Conservation (phyloP, 2,113 vertebrate genomes). For the Oncorhynchus clarkii region DNA sequence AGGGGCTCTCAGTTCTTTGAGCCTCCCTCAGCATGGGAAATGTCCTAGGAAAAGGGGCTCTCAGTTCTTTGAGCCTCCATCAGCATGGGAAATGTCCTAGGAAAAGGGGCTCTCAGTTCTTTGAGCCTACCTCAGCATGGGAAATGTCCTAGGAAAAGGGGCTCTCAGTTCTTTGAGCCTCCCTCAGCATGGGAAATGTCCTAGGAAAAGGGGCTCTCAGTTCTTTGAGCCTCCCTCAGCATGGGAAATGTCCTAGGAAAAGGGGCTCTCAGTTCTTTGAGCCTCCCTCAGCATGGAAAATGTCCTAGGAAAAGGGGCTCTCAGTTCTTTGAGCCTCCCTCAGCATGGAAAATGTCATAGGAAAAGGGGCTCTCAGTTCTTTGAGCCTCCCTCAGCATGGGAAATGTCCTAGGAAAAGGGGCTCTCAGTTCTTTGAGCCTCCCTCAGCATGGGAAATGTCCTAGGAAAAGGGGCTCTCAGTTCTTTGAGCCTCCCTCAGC, state of each 20-base stretch:
- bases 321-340: not conserved
- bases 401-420: too few species aligned
- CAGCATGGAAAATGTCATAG: too few species aligned
- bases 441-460: too few species aligned
- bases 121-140: too few species aligned
- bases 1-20: too few species aligned
- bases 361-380: constrained; percentile 3
- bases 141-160: constrained; percentile 26
- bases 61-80: too few species aligned
- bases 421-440: not conserved
- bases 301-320: constrained; percentile 18
- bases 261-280: constrained; percentile 2
- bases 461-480: constrained; percentile 10
- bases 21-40: constrained; percentile 26
- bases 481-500: not conserved
- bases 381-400: not conserved
- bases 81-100: constrained; percentile 23
- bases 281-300: too few species aligned
- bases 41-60: constrained; percentile 21
- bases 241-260: too few species aligned
- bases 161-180: too few species aligned
- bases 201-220: constrained; percentile 14
- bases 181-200: constrained; percentile 25
- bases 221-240: not conserved
- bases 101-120: too few species aligned